phyloP scores from a whole-genome alignment of 2,113 vertebrate species.

The Phocoena phocoena region DNA sequence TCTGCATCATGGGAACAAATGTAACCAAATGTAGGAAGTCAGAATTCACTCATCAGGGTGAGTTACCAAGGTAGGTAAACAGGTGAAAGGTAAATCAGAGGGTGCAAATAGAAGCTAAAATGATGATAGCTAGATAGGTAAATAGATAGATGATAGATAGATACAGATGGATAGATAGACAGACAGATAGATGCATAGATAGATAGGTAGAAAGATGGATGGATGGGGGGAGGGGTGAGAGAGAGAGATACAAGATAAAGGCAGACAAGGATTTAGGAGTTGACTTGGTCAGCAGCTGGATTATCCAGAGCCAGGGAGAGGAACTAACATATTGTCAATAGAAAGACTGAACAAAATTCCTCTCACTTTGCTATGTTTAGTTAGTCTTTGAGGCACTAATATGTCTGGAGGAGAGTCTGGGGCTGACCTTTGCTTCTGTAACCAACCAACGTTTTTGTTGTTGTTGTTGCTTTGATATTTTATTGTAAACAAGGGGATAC shows the following conservation, averaged over 20 bases:
- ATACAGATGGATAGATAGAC: background rate
- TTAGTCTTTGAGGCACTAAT: background rate
- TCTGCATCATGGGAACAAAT: background rate
- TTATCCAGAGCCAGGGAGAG: background rate
- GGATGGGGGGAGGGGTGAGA: background rate
- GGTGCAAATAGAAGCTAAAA: background rate
- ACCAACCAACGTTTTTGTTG: background rate
- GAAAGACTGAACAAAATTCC: background rate
- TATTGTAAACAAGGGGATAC: background rate
- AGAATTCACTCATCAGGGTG: background rate
- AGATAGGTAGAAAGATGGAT: background rate
- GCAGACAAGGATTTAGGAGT: background rate
- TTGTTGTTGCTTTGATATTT: background rate
- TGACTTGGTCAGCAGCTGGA: background rate
- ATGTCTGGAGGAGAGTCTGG: background rate
- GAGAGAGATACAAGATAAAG: background rate
- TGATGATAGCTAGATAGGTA: background rate
- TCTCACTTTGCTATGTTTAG: background rate
- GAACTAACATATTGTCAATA: rapidly evolving
- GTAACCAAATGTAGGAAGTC: background rate
- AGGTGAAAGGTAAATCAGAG: background rate
- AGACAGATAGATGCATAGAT: background rate
- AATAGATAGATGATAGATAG: background rate
- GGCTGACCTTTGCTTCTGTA: background rate
- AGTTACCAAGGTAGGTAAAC: background rate